Conservation (phyloP, 2,113 vertebrate genomes). For the Dipodomys merriami region DNA sequence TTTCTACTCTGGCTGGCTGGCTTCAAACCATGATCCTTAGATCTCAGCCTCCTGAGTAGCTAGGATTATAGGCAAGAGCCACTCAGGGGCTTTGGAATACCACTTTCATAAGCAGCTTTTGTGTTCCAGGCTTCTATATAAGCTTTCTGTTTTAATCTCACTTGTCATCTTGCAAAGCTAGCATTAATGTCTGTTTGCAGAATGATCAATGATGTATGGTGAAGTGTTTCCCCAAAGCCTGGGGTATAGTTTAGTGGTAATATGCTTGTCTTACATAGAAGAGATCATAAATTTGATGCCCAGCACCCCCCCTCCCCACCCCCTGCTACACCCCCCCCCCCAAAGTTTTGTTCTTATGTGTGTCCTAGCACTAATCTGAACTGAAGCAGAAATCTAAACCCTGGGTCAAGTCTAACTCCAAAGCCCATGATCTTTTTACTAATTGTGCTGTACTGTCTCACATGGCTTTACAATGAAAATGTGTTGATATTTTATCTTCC, state of each 20-base stretch:
- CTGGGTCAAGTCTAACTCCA: background rate
- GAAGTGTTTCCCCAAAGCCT: background rate
- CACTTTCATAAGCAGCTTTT: constrained; percentile 18
- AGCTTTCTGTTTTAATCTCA: constrained; percentile 18
- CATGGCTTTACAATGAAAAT: background rate
- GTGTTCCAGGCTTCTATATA: background rate
- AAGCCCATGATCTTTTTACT: background rate
- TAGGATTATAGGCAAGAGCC: no score
- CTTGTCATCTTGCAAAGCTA: background rate
- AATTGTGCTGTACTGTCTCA: background rate
- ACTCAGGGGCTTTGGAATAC: no score
- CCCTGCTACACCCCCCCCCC: no score
- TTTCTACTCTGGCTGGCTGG: no score
- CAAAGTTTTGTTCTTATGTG: background rate
- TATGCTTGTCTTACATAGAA: background rate
- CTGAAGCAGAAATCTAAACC: background rate
- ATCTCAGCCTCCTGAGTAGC: no score
- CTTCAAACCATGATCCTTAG: no score
- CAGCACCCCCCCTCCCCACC: background rate
- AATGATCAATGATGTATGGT: background rate
- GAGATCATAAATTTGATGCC: background rate
- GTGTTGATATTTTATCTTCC: background rate
- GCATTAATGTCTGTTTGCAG: background rate
- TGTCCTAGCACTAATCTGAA: background rate
- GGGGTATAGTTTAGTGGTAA: background rate